A percentile compares a stretch with the other conserved stretches of the same genome.
phyloP scores from a whole-genome alignment of 2,888 invertebrate species.

The Platypus cylindrus region DNA sequence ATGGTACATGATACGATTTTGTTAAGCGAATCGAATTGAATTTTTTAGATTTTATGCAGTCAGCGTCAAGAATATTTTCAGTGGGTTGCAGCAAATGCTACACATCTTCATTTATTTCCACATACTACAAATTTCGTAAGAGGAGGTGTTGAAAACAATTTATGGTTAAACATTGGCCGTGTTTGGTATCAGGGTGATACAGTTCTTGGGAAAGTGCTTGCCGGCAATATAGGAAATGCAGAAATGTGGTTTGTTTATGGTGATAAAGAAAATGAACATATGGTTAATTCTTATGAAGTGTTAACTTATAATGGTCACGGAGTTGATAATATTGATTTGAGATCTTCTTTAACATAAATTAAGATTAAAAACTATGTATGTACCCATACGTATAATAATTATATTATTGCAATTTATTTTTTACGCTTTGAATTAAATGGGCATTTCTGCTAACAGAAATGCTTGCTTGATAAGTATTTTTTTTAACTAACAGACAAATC shows the following conservation, averaged over 20 bases:
- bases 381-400: too few relatives aligned
- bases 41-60: slow-evolving; percentile 2
- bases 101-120: slow-evolving; percentile 1
- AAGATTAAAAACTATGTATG: too few relatives aligned
- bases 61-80: neutral
- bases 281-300: slow-evolving; percentile 2
- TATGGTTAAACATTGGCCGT: slow-evolving; percentile 1
- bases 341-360: too few relatives aligned
- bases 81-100: neutral
- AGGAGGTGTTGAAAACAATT: neutral
- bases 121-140: neutral
- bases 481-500: too few relatives aligned
- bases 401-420: too few relatives aligned
- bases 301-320: neutral
- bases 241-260: slow-evolving; percentile 5
- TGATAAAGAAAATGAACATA: neutral
- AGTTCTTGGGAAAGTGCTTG: slow-evolving; percentile 6
- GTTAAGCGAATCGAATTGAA: neutral
- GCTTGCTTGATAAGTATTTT: too few relatives aligned
- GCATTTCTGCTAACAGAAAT: too few relatives aligned
- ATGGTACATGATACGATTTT: too few relatives aligned
- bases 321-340: neutral
- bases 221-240: slow-evolving; percentile 4
- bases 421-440: too few relatives aligned
- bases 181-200: neutral